Conservation (phyloP, 2,797 vertebrate species). For the Spinus pinus region DNA sequence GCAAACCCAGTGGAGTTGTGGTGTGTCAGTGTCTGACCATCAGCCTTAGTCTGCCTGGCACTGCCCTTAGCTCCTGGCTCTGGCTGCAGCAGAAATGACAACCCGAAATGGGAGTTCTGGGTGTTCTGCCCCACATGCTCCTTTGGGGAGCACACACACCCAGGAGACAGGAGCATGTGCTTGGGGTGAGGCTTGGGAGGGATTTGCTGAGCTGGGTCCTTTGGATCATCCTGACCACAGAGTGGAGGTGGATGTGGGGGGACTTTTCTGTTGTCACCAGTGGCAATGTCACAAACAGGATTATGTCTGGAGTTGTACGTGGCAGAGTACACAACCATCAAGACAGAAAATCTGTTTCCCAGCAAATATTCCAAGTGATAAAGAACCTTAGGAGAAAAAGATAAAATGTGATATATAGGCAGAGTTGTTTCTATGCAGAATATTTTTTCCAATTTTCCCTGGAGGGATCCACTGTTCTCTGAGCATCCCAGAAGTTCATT, state of each 20-base stretch:
- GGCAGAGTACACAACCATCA: not conserved
- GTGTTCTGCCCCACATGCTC: not conserved
- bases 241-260: not conserved
- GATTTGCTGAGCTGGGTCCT: not conserved
- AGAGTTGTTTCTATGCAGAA: not conserved
- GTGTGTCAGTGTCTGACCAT: not conserved
- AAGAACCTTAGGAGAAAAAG: not conserved
- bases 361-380: not conserved
- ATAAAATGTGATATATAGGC: not conserved
- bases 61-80: not conserved
- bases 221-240: not conserved
- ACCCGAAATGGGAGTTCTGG: fast-evolving
- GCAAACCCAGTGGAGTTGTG: not conserved
- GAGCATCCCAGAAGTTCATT: conserved; percentile 22
- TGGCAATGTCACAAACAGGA: not conserved
- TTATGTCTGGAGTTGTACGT: not conserved
- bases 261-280: not conserved
- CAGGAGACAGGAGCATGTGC: not conserved
- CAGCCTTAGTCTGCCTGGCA: not conserved
- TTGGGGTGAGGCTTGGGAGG: not conserved
- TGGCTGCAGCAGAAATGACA: not conserved
- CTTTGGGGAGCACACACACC: not conserved
- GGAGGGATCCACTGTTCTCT: conserved; percentile 9
- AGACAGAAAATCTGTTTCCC: not conserved
- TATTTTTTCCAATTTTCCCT: conserved; percentile 18